Percentiles rank a stretch among this genome's conserved stretches.
phyloP scores from a whole-genome alignment of 2,888 invertebrate species.

The Archips crataeganus region DNA sequence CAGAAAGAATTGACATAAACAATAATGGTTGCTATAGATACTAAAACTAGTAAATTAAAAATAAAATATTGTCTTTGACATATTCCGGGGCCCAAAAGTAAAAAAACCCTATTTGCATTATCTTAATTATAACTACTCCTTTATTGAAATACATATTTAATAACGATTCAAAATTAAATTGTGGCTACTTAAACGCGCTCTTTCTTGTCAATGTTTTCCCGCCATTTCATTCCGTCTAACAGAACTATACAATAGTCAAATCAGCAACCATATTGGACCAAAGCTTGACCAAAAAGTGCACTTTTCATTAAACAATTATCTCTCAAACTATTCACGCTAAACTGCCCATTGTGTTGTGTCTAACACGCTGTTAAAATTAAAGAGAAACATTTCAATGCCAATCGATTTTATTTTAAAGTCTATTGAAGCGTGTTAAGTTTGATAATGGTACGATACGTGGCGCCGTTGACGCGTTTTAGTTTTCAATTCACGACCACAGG shows the following conservation, averaged over 20 bases:
- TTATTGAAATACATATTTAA: too few relatives aligned
- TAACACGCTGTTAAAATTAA: slow-evolving; percentile 2
- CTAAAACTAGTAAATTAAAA: too few relatives aligned
- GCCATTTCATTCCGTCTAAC: slow-evolving; percentile 8
- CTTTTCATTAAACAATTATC: slow-evolving; percentile 27
- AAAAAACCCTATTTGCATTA: too few relatives aligned
- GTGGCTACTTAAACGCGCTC: slow-evolving; percentile 17
- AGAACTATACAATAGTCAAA: slow-evolving; percentile 20
- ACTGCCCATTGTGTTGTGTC: slow-evolving; percentile 8
- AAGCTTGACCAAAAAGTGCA: background rate
- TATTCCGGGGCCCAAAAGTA: too few relatives aligned
- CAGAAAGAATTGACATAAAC: too few relatives aligned
- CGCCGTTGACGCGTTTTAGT: background rate
- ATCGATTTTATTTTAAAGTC: background rate
- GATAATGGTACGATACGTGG: background rate
- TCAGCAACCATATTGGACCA: slow-evolving; percentile 23
- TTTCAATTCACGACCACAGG: slow-evolving; percentile 8
- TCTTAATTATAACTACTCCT: too few relatives aligned
- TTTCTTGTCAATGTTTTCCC: slow-evolving; percentile 19
- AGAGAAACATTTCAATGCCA: slow-evolving; percentile 5
- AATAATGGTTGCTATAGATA: too few relatives aligned
- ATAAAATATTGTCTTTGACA: too few relatives aligned
- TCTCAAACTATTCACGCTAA: slow-evolving; percentile 15
- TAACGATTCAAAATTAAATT: background rate
- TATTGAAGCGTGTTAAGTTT: background rate